Conservation (phyloP, 2,113 vertebrate species). For the Speoplatyrhinus poulsoni region DNA sequence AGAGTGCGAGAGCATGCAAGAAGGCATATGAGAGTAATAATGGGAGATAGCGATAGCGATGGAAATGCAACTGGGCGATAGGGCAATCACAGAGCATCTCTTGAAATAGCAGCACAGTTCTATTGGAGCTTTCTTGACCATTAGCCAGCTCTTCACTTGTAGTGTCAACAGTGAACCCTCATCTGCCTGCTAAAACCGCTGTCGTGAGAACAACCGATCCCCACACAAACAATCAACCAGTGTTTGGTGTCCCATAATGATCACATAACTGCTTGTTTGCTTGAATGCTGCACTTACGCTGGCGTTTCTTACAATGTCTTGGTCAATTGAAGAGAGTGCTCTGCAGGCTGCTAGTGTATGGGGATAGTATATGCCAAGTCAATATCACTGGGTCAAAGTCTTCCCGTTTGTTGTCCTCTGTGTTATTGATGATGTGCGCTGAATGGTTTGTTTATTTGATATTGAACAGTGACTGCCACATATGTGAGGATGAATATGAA, state of each 20-base stretch:
- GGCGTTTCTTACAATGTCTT: not conserved
- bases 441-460: not conserved
- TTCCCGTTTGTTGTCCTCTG: not conserved
- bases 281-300: not conserved
- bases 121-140: not conserved
- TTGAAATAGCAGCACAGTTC: conserved; percentile 13
- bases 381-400: too few relatives aligned
- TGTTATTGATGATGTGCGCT: not conserved
- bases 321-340: not conserved
- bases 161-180: not conserved
- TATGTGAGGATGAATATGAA: conserved; percentile 30
- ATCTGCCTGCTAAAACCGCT: not conserved
- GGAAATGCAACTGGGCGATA: conserved; percentile 21
- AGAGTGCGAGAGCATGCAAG: conserved; percentile 23
- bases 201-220: not conserved
- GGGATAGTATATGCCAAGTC: not conserved
- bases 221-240: not conserved
- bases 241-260: conserved; percentile 5
- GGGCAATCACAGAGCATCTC: conserved; percentile 32
- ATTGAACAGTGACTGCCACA: conserved; percentile 10
- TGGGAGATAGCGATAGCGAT: conserved; percentile 36
- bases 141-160: conserved; percentile 1
- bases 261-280: conserved; percentile 2
- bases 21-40: conserved; percentile 17
- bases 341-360: not conserved